A percentile compares a stretch with the other conserved stretches of the same genome.
These are phyloP conservation scores for Amphipoea lucens DNA, from an alignment of 2,888 invertebrate genomes.

Conservation along the genomic window DNA sequence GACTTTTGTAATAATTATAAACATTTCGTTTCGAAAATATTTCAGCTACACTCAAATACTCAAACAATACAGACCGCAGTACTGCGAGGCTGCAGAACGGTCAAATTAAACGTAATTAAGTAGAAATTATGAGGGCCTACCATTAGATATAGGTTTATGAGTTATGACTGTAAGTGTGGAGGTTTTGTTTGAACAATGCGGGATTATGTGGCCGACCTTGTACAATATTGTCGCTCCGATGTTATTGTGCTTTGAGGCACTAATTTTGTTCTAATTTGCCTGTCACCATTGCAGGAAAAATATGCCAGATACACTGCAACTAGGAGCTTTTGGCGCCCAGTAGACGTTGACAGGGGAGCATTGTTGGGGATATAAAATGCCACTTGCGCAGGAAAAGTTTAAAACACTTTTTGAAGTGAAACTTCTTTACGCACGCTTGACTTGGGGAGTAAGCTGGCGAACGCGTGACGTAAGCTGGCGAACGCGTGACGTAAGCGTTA, in stretches of 20 bases:
- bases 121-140: conserved; percentile 47
- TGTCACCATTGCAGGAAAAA: conserved; percentile 1
- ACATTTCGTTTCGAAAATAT: background rate
- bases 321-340: too few relatives aligned
- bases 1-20: too few relatives aligned
- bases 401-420: too few relatives aligned
- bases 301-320: background rate
- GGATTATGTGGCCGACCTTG: conserved; percentile 8
- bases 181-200: conserved; percentile 18
- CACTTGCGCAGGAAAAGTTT: too few relatives aligned
- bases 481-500: too few relatives aligned
- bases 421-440: too few relatives aligned
- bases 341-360: too few relatives aligned
- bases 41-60: background rate
- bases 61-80: conserved; percentile 16
- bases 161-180: conserved; percentile 29
- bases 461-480: too few relatives aligned
- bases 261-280: conserved; percentile 7
- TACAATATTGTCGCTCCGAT: conserved; percentile 18
- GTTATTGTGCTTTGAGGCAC: background rate
- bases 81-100: conserved; percentile 13
- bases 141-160: conserved; percentile 44
- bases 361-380: background rate
- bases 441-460: too few relatives aligned
- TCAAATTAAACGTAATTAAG: conserved; percentile 62